Percentiles rank a stretch among this genome's conserved stretches.
Conservation (phyloP, 2,888 invertebrate species). For the Quadriops clusia region DNA sequence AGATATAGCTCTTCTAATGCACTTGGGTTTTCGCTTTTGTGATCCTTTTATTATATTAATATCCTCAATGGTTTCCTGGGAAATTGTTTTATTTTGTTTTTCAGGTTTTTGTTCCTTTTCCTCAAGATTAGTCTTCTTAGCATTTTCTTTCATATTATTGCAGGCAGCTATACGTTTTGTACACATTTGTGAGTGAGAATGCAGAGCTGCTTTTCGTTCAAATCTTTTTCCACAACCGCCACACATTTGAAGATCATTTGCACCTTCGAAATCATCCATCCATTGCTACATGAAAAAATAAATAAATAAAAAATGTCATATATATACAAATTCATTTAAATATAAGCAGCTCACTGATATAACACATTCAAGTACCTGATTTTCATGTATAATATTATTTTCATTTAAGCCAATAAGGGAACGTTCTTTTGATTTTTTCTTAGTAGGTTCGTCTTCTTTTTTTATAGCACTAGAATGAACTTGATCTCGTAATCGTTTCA, state of each 20-base stretch:
- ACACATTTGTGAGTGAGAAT: conserved; percentile 60
- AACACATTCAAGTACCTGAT: conserved; percentile 43
- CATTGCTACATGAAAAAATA: conserved; percentile 37
- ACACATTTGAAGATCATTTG: conserved; percentile 49
- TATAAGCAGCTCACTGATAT: too few relatives aligned
- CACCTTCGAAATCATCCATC: conserved; percentile 54
- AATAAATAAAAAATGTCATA: conserved; percentile 3
- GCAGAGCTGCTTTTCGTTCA: conserved; percentile 59
- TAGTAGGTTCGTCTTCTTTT: conserved; percentile 43
- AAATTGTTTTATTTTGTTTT: too few relatives aligned
- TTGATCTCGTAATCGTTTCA: conserved; percentile 52
- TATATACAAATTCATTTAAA: conserved; percentile 3
- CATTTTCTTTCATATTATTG: conserved; percentile 29
- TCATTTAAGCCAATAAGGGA: conserved; percentile 26
- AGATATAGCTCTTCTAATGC: not conserved
- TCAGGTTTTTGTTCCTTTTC: conserved; percentile 9
- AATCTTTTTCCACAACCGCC: conserved; percentile 60
- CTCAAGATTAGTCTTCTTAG: conserved; percentile 11
- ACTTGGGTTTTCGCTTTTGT: conserved; percentile 11
- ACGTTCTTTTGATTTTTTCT: conserved; percentile 4
- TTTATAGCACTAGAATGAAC: conserved; percentile 54
- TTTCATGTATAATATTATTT: conserved; percentile 42
- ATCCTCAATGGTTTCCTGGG: too few relatives aligned
- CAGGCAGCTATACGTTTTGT: conserved; percentile 41
- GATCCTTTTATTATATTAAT: too few relatives aligned